Evolutionary conservation across 2,888 invertebrate species (phyloP), one percentile per base, ranked within the genome.

Genomic region (Drosophila stalkeri): DNA sequence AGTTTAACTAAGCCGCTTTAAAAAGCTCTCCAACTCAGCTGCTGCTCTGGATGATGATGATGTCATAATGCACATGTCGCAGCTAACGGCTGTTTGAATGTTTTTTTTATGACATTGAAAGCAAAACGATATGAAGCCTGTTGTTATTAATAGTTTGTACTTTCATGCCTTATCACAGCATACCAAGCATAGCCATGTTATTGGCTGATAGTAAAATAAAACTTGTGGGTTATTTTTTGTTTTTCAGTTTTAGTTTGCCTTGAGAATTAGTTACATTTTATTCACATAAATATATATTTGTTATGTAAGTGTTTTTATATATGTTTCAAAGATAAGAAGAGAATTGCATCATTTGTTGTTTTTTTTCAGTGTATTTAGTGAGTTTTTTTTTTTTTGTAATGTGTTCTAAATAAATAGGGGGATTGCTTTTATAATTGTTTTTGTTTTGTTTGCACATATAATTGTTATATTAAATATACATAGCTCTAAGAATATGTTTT

Each of bases 251-350:
- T 71, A 62, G 57, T 74, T 87, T 86, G 90, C 90, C 82, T 90
- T 90, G 87, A 89, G 90, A 90, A 90, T 86, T 90, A 87, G 85
- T 90, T 86, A 90, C 86, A 86, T 80, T 85, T 85, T 90, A 90
- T 86, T 86, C 89, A 86, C 90, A 86, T 89, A 81, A 90, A 89
- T 86, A 73, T 54, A 54, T 41, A 80, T 62, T 86, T 75, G 70
- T 86, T 89, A 76, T 84, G 82, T 63, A 83, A 67, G 86, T 33
- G 33, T 37, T 61, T 51, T 61, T 64, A 14, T 64, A 49, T 59
- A 70, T 67, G 60, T 49, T 59, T 74, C 72, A 67, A 82, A 82
- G 86, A 82, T 77, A 87, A 85, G 67, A 76, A 83, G 66, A 89
- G 68, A 82, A 88, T 72, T 80, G 86, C 74, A 73, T 86, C 72